Evolutionary conservation across 2,888 invertebrate species (phyloP), one percentile per base, ranked within the genome.

Genomic region (Dynastes grantii): DNA sequence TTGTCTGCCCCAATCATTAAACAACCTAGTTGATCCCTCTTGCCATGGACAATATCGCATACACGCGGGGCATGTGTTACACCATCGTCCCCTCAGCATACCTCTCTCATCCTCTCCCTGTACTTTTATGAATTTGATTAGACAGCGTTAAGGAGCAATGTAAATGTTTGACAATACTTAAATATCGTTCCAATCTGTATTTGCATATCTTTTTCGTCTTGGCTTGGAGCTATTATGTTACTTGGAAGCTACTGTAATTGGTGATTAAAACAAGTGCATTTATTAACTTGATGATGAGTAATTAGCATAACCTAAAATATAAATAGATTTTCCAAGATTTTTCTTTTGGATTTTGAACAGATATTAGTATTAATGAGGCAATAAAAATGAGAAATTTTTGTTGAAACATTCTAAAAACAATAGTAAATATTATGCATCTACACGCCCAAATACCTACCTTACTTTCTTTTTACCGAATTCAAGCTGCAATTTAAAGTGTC

Each of bases 1-100:
- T 85, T 85, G 76, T 77, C 77, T 81, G 81, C 83, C 84, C 83
- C 80, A 80, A 71, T 78, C 78, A 78, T 80, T 81, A 80, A 76
- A 79, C 67, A 80, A 76, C 70, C 58, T 65, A 68, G 61, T 75
- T 75, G 73, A 75, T 75, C 73, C 73, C 73, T 75, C 58, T 75
- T 61, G 73, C 61, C 73, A 61, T 45, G 73, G 68, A 68, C 51
- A 61, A 75, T 75, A 75, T 75, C 73, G 22, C 22, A 2, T 75
- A 61, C 61, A 61, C 61, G 73, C 63, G 27, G 45, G 73, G 73
- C 73, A 75, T 75, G 73, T 75, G 73, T 45, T 75, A 61, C 45
- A 45, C 27, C 61, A 75, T 75, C 73, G 29, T 63, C 51, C 49
- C 45, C 11, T 45, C 45, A 11, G 1, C 45, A 8, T 11, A 45